phyloP scores from a whole-genome alignment of 2,797 vertebrate genomes.

The Pitangus sulphuratus region DNA sequence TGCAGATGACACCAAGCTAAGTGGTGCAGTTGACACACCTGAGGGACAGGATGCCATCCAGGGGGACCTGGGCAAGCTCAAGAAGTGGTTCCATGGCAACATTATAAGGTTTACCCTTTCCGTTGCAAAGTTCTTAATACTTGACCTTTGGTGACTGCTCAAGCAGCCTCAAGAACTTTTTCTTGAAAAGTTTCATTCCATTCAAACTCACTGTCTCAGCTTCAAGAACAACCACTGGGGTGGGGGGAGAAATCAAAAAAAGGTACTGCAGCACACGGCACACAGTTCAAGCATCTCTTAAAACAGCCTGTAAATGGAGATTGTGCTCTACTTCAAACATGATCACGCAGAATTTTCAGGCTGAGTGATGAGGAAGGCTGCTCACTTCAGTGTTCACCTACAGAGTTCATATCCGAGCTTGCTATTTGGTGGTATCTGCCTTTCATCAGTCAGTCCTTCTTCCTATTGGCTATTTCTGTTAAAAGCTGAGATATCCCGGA shows the following conservation, averaged over 20 bases:
- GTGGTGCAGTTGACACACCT: rapidly evolving
- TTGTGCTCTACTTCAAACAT: neutral
- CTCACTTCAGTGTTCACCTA: neutral
- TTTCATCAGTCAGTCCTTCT: neutral
- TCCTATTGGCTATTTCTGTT: neutral
- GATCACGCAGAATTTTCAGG: neutral
- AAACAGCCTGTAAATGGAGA: neutral
- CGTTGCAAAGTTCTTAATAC: neutral
- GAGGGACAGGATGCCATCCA: rapidly evolving
- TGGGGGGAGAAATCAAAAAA: neutral
- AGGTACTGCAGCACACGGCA: rapidly evolving
- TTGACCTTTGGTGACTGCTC: neutral
- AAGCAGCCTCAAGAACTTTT: neutral
- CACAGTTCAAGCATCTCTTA: neutral
- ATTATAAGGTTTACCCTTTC: neutral
- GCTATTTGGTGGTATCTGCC: neutral
- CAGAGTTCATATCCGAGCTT: neutral
- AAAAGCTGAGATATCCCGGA: neutral
- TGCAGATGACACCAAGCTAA: neutral
- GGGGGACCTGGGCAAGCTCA: neutral
- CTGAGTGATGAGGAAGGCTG: neutral
- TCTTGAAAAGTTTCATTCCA: neutral
- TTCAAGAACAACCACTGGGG: neutral
- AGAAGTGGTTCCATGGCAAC: neutral
- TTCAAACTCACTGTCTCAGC: neutral